Percentiles rank a stretch among this genome's conserved stretches.
Evolutionary conservation across 2,113 vertebrate genomes (phyloP).

Genomic region (Eurystomus gularis): DNA sequence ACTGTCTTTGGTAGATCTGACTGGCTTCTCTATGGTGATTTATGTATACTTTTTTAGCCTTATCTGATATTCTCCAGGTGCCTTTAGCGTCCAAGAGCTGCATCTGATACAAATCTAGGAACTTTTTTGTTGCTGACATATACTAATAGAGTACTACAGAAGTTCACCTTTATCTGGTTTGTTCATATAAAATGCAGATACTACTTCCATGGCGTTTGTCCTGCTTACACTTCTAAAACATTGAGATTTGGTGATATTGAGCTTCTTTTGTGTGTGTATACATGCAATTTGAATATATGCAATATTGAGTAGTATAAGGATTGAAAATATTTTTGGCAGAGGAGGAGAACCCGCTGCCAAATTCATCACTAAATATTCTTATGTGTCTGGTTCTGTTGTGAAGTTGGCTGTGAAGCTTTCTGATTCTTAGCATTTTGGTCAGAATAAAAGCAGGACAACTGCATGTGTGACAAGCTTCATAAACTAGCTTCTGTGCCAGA

Average conservation of each 20-base stretch:
- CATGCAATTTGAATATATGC: not conserved
- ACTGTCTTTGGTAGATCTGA: not conserved
- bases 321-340: not conserved
- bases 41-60: not conserved
- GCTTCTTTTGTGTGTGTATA: not conserved
- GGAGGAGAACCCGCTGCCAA: not conserved
- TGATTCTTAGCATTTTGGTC: not conserved
- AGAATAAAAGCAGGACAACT: not conserved
- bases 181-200: not conserved
- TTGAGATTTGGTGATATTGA: not conserved
- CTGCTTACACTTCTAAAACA: not conserved
- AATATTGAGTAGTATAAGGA: not conserved
- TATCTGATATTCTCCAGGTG: not conserved
- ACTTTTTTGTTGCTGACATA: not conserved
- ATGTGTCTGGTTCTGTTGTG: not conserved
- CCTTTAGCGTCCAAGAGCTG: not conserved
- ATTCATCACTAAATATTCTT: not conserved
- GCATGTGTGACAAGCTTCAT: not conserved
- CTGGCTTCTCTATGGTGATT: not conserved
- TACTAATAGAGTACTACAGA: not conserved
- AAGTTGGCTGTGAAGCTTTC: not conserved
- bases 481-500: not conserved
- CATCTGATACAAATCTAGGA: not conserved
- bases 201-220: not conserved
- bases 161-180: not conserved